Evolutionary conservation across 2,113 vertebrate genomes (phyloP).

Genomic region (Micronycteris hirsuta): DNA sequence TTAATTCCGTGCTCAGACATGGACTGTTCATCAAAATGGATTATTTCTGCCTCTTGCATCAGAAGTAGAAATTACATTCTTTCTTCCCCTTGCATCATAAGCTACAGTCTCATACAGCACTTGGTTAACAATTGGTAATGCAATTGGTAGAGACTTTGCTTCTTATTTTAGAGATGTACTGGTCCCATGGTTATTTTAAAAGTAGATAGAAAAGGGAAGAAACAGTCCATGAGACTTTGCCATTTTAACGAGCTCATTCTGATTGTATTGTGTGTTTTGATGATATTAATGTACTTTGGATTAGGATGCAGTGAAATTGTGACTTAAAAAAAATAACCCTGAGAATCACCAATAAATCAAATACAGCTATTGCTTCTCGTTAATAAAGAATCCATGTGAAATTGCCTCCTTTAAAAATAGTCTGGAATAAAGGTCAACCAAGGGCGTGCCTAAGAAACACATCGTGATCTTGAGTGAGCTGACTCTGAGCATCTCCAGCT

Average conservation of each 20-base stretch:
- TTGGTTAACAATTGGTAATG: constrained; percentile 18
- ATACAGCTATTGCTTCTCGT: constrained; percentile 6
- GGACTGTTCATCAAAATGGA: constrained; percentile 70
- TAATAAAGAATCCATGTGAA: not conserved
- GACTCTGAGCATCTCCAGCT: constrained; percentile 52
- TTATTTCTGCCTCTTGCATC: constrained; percentile 77
- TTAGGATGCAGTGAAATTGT: not conserved
- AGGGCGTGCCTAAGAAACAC: constrained; percentile 1
- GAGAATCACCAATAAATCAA: not conserved
- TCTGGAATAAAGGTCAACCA: constrained; percentile 42
- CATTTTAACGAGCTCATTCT: not conserved
- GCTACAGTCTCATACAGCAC: not conserved
- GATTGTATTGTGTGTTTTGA: not conserved
- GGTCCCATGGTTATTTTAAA: constrained; percentile 23
- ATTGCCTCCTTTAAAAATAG: not conserved
- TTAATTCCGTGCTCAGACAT: constrained; percentile 71
- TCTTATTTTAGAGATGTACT: not conserved
- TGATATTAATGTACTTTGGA: constrained; percentile 10
- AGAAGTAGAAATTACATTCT: constrained; percentile 50
- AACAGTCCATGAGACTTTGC: not conserved
- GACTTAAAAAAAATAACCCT: constrained; percentile 2
- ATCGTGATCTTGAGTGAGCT: not conserved
- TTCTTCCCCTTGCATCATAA: constrained; percentile 61
- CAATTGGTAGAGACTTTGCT: not conserved
- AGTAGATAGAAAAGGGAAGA: constrained; percentile 21